phyloP scores from a whole-genome alignment of 2,888 invertebrate species.

The Villa cingulata region DNA sequence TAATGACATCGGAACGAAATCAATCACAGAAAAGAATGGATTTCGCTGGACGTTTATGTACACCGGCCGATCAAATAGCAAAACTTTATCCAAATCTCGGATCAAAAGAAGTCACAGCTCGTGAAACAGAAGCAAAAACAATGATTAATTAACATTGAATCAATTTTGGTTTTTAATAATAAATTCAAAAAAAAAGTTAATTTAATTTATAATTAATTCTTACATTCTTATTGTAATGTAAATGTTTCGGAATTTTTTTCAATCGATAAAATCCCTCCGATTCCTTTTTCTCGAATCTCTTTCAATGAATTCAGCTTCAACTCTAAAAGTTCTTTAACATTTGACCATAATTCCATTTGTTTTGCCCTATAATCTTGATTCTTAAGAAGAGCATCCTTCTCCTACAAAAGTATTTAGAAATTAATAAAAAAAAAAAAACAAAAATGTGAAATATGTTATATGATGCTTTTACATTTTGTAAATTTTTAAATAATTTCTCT shows the following conservation, averaged over 20 bases:
- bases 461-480: constrained; percentile 15
- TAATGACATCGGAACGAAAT: constrained; percentile 41
- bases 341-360: constrained; percentile 16
- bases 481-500: constrained; percentile 11
- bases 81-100: constrained; percentile 60
- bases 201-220: background rate
- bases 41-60: constrained; percentile 53
- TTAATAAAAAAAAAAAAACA: background rate
- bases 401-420: constrained; percentile 6
- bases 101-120: constrained; percentile 21
- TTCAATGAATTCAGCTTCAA: constrained; percentile 15
- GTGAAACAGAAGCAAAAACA: background rate
- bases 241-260: constrained; percentile 17
- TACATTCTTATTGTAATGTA: constrained; percentile 14
- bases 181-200: too few species aligned
- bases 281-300: constrained; percentile 13
- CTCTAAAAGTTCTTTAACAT: constrained; percentile 14
- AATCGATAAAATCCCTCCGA: constrained; percentile 16
- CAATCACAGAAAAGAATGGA: constrained; percentile 39
- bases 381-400: constrained; percentile 13
- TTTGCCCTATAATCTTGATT: constrained; percentile 12
- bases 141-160: background rate
- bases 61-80: constrained; percentile 46
- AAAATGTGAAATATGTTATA: background rate
- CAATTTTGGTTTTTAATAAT: background rate